Evolutionary conservation across 2,113 vertebrate species (phyloP), one percentile per base, ranked within the genome.

Genomic region (Festucalex cinctus): DNA sequence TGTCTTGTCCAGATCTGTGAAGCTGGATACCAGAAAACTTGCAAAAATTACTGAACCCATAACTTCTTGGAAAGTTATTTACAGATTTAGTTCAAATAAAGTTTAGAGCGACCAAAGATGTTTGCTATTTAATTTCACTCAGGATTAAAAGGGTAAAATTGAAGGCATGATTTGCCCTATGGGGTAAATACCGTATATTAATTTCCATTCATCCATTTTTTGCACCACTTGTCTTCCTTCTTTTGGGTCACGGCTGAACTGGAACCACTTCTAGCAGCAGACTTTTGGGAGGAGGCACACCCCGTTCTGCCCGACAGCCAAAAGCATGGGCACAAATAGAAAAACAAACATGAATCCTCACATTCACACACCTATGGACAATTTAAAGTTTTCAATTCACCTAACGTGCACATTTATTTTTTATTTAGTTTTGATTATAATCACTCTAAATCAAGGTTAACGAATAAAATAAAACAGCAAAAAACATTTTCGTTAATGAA

Each of bases 1-100:
- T 63, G 48, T 71, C 68, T 69, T 68, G 69, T 71, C 67, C 71
- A 79, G 70, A 80, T 54, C 58, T 22, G 10, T 39, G 58, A 39
- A 13, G 36, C 35, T 39, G 58, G 36, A 44, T 43, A 32, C 8
- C 41, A 32, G 8, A 63, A 46, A 44, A 26, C 41, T 37, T 2
- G 20, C 19, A 37, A n/a, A 39, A 39, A 48, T 39, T 37, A 53
- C 68, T 56, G 24, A 69, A 66, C 53, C 56, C 41, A 24, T n/a
- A 46, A 54, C 24, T 63, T 71, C 64, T 57, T 63, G 43, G 49
- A 70, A 67, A 26, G 60, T 49, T 58, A 71, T 75, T 82, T 63
- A 66, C 22, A 66, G 32, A 71, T 61, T 64, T 9, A 63, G 6
- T 36, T 70, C 20, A 73, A 71, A 4, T 68, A 19, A 22, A 66